Evolutionary conservation across 1,140 invertebrate species (phyloP).

Genomic region (Brachionus calyciflorus): DNA sequence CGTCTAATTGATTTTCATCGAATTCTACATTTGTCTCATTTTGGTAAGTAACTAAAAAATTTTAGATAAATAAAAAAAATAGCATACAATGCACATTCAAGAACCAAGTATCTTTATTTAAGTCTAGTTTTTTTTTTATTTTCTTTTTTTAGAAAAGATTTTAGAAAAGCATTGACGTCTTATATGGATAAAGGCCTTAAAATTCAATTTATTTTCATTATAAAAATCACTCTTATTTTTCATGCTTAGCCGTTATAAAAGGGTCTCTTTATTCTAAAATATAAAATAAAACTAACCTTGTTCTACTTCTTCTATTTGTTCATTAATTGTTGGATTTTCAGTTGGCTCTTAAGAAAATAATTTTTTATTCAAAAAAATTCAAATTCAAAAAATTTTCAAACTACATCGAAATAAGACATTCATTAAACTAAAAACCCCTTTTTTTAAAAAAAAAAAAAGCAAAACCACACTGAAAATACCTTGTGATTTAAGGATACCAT

Average conservation of each 20-base stretch:
- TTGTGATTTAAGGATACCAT: too few species aligned
- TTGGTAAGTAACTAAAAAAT: neutral
- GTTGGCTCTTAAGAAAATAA: neutral
- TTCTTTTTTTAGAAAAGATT: too few species aligned
- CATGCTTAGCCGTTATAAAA: neutral
- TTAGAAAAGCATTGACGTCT: conserved; percentile 37
- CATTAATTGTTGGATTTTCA: neutral
- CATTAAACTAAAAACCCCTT: neutral
- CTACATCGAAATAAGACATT: neutral
- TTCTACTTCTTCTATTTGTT: conserved; percentile 40
- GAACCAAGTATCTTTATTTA: too few species aligned
- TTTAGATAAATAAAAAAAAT: too few species aligned
- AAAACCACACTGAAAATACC: too few species aligned
- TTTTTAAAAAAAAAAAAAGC: neutral
- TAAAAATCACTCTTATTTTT: neutral
- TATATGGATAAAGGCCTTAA: too few species aligned
- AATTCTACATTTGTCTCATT: neutral
- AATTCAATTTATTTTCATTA: too few species aligned
- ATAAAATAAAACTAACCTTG: conserved; percentile 7
- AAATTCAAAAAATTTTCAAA: neutral
- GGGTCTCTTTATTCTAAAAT: too few species aligned
- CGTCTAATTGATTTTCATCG: neutral
- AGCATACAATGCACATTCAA: too few species aligned
- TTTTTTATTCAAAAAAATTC: too few species aligned
- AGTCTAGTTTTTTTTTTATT: too few species aligned